These are phyloP conservation scores for Theretra japonica DNA, from an alignment of 2,888 invertebrate species.

Conservation along the genomic window DNA sequence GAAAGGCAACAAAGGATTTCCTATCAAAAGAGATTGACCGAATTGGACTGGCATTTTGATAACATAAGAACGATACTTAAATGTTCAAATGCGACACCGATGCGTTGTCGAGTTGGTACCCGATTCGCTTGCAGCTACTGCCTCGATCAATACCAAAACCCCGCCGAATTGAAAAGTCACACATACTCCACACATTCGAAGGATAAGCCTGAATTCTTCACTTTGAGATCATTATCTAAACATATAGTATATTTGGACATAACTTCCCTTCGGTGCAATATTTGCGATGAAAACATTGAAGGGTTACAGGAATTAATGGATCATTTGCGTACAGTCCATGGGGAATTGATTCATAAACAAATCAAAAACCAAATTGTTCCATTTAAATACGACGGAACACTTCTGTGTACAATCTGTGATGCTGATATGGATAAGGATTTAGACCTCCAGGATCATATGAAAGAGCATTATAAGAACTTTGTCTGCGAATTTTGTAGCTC, in stretches of 20 bases:
- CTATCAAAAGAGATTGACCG: conserved; percentile 50
- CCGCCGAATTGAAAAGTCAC: conserved; percentile 61
- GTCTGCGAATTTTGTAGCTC: conserved; percentile 68
- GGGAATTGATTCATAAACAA: conserved; percentile 59
- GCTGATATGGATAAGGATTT: conserved; percentile 49
- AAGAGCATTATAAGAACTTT: conserved; percentile 68
- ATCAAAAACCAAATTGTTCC: conserved; percentile 69
- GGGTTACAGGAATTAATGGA: conserved; percentile 58
- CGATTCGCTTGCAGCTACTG: conserved; percentile 69
- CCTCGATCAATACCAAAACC: conserved; percentile 58
- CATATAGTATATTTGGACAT: conserved; percentile 68
- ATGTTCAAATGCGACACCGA: conserved; percentile 67
- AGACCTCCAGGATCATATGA: conserved; percentile 68
- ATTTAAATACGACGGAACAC: conserved; percentile 48
- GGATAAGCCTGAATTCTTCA: conserved; percentile 57
- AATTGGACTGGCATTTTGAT: conserved; percentile 67
- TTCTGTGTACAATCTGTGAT: conserved; percentile 54
- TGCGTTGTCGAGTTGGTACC: conserved; percentile 57
- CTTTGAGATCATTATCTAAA: conserved; percentile 54
- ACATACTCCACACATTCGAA: conserved; percentile 51
- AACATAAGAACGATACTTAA: conserved; percentile 61
- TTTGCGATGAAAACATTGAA: conserved; percentile 53
- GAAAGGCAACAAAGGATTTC: conserved; percentile 42
- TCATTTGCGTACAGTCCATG: conserved; percentile 60
- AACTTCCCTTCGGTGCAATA: conserved; percentile 57